phyloP scores from a whole-genome alignment of 53 echinoderm and acorn worm genomes.

The Paracentrotus lividus region DNA sequence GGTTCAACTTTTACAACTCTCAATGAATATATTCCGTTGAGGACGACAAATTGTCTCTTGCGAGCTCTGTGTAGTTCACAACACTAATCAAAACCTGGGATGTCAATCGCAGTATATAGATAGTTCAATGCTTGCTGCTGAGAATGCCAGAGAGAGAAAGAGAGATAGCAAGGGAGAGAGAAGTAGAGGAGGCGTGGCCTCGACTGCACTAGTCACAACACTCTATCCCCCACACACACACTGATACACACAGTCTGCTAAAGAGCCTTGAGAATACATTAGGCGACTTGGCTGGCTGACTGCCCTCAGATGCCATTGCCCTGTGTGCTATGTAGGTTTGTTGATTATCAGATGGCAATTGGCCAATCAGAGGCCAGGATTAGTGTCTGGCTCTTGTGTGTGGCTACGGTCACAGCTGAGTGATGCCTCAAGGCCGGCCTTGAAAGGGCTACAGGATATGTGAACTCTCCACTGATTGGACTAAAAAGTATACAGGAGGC shows the following conservation, averaged over 20 bases:
- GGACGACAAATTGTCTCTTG: constrained; percentile 22
- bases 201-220: constrained; percentile 18
- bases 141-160: constrained; percentile 28
- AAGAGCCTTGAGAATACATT: constrained; percentile 61
- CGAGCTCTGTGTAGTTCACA: constrained; percentile 5
- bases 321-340: constrained; percentile 67
- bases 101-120: constrained; percentile 65
- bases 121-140: constrained; percentile 31
- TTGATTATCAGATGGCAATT: constrained; percentile 23
- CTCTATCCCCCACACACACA: constrained; percentile 20
- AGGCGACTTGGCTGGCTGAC: constrained; percentile 56
- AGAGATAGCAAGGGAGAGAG: constrained; percentile 21
- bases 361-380: constrained; percentile 65
- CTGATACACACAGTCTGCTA: constrained; percentile 1
- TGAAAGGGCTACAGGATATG: constrained; percentile 56
- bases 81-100: constrained; percentile 28
- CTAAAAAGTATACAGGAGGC: constrained; percentile 69
- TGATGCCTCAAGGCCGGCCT: constrained; percentile 71
- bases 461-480: constrained; percentile 68
- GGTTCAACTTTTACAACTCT: constrained; percentile 35
- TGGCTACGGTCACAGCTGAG: constrained; percentile 63
- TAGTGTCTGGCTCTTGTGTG: constrained; percentile 61
- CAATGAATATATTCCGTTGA: constrained; percentile 11
- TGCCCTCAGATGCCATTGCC: constrained; percentile 70
- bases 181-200: constrained; percentile 52